Evolutionary conservation across 2,797 vertebrate species (phyloP), one percentile per base, ranked within the genome.

Genomic region (Danio kyathit): DNA sequence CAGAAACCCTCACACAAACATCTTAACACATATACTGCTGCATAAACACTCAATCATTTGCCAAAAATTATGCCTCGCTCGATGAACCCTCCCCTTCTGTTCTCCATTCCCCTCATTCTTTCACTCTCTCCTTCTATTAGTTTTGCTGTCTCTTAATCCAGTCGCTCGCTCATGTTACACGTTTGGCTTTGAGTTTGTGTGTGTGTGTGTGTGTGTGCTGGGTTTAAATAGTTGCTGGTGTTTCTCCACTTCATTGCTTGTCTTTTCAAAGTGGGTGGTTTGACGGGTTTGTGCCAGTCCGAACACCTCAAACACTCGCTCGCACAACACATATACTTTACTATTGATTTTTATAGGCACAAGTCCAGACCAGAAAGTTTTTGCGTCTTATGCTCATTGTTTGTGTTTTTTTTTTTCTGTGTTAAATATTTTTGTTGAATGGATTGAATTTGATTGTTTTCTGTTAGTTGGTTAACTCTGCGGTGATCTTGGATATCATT

Each of bases 141-240:
- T 84, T 89, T 90, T 86, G 81, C 46, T 83, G 83, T 81, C 83
- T 80, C 59, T 83, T 85, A 86, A 88, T 87, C 89, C 87, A 52
- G 74, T 83, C n/a, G 73, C 5, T 82, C 90, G 90, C 89, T 93
- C 90, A 76, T 83, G 85, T 92, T 91, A 89, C 91, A 88, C 86
- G 79, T 63, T 67, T 54, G 11, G 16, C 29, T 41, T 13, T 64
- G 12, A 7, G 44, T 69, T 12, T 67, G 17, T 67, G 17, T 46
- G 16, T 71, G 48, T 74, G 13, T 74, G 51, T 72, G 38, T 82
- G 90, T 90, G 90, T 88, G 82, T 87, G 88, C 89, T 89, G 84
- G 73, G 82, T 66, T 75, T 83, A 84, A 88, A 88, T 82, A 85
- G 85, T 88, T 84, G 84, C 78, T 80, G 82, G 84, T 82, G 67